Percentiles rank a stretch among this genome's conserved stretches.
Conservation (phyloP, 2,888 invertebrate species). For the Conchocele bisecta region DNA sequence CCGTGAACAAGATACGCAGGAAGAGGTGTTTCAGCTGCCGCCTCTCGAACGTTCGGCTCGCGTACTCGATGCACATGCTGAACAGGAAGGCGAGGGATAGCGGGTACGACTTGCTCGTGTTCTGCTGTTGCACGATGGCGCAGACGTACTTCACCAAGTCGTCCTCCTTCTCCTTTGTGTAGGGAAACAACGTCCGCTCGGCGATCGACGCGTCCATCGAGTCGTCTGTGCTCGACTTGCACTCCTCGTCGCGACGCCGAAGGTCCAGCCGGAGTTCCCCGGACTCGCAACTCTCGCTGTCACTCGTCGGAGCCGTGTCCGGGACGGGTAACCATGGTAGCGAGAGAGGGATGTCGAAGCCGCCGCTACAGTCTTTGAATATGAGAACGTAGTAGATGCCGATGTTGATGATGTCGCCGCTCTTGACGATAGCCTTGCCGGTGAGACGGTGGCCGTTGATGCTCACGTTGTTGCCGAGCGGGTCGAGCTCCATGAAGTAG, state of each 20-base stretch:
- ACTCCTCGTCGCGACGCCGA: constrained; percentile 39
- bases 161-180: constrained; percentile 71
- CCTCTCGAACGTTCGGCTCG: constrained; percentile 65
- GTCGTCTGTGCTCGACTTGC: constrained; percentile 51
- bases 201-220: constrained; percentile 52
- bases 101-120: constrained; percentile 58
- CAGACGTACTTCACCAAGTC: constrained; percentile 73
- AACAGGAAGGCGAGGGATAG: constrained; percentile 72
- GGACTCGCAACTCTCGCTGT: constrained; percentile 8
- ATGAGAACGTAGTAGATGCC: constrained; percentile 77
- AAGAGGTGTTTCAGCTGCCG: constrained; percentile 66
- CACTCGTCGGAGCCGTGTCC: constrained; percentile 3
- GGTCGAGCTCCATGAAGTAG: constrained; percentile 67
- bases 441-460: constrained; percentile 69
- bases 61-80: constrained; percentile 72
- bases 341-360: constrained; percentile 68
- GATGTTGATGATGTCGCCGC: constrained; percentile 76
- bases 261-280: constrained; percentile 28
- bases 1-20: constrained; percentile 62
- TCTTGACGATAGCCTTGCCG: constrained; percentile 61
- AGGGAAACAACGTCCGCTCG: constrained; percentile 62
- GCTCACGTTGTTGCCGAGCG: constrained; percentile 59
- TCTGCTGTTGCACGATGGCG: constrained; percentile 63
- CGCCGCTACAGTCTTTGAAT: constrained; percentile 76
- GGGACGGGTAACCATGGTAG: constrained; percentile 67